Base-by-base conservation (phyloP, 2,113 vertebrate genomes). In the Murina feae region DNA sequence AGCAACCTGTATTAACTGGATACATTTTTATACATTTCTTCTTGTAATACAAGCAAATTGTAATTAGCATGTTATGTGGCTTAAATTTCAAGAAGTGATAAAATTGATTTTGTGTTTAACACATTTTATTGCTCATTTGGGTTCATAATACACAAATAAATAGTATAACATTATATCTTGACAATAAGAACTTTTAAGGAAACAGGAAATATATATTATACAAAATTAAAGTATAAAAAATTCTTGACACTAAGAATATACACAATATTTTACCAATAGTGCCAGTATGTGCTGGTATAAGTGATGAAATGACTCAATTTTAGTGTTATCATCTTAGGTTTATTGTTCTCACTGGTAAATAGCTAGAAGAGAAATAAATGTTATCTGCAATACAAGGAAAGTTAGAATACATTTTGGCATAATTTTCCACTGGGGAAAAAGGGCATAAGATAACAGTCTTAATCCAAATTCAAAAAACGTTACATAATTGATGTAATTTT, bases 1-100 rank as follows among this genome's bases (percentile, higher is more conserved):
- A 65, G 4, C 96, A 93, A 97, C 84, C 91, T 93, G 39, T 28
- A 65, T 96, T 95, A 97, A 96, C 76, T 97, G 63, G 82, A 95
- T 96, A 75, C 69, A 78, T 97, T 95, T 80, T 97, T 94, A 69
- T 71, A 30, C 11, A 75, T 3, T 76, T 21, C 3, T 55, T 91
- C 84, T 85, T 95, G 6, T 90, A 93, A 80, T 6, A 85, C 3
- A 66, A 74, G 6, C 4, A 92, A 76, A 83, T 37, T 88, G 68
- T 69, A 71, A 96, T 12, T 93, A 91, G 9, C 4, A 94, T 63
- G 94, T 65, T 35, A 32, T 90, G 74, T 58, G 23, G 37, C 6
- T 95, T 97, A 71, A 94, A 69, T 21, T 92, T 74, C 11, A 96
- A 81, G 2, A 9, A 87, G 32, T 53, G n/a, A 80, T 55, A 32